Evolutionary conservation across 2,113 vertebrate genomes (phyloP), one percentile per base, ranked within the genome.

Genomic region (Oenanthe oenanthe): DNA sequence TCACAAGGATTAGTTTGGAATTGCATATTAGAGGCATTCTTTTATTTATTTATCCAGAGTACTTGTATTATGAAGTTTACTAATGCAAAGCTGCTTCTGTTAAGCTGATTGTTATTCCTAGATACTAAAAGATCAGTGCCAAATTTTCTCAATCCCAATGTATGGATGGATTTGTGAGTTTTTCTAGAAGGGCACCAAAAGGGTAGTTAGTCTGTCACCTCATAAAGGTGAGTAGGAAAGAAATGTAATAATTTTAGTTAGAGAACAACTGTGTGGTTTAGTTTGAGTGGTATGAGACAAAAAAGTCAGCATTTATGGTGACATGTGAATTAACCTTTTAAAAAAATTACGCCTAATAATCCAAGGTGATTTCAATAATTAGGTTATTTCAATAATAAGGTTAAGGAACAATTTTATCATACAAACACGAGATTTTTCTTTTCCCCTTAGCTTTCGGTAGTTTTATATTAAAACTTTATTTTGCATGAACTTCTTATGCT

Each of bases 11-110:
- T 91, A 88, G 5, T 85, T 79, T 76, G 54, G 13, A 54, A n/a
- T 68, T 92, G 42, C 50, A 10, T 56, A 72, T 68, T 34, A 68
- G 62, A 78, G 65, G 31, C 0, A 0, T 32, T 90, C 4, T 60
- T 80, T 57, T 74, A 47, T 85, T 84, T 89, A 47, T 95, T 77
- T 88, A 71, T 70, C 63, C 43, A 67, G 24, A 70, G 15, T 92
- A 53, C 57, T 95, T 91, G 28, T 70, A 20, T 79, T 78, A 54
- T 20, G 21, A 93, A 72, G 54, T 93, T 85, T 62, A 47, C 47
- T 75, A 58, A 80, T 66, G 58, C 13, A 76, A 89, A 92, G 50
- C 91, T 88, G 77, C 62, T 94, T 88, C 85, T 43, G 8, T 89
- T 82, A 91, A 92, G 54, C 20, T 88, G 89, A 45, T 85, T 75